These are phyloP conservation scores for Acanthurus lineatus DNA, from an alignment of 2,797 vertebrate species.

Conservation along the genomic window DNA sequence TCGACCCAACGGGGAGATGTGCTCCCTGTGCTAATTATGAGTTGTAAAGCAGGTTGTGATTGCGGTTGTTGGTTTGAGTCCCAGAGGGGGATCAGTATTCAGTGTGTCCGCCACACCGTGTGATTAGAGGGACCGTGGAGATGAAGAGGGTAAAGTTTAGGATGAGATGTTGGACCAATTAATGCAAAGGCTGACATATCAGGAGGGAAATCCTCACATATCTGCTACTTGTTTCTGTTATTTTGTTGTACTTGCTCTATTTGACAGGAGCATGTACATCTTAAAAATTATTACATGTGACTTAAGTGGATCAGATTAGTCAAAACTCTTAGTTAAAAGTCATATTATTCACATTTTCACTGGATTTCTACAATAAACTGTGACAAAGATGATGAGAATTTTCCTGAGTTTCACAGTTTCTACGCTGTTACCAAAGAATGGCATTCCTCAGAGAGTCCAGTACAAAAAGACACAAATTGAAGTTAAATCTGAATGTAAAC, in stretches of 20 bases:
- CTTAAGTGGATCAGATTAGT: neutral
- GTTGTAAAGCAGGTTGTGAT: conserved; percentile 75
- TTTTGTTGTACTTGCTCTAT: neutral
- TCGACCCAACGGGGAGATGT: conserved; percentile 65
- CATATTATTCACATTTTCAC: neutral
- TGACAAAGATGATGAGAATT: neutral
- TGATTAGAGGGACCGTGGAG: conserved; percentile 69
- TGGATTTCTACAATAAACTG: neutral
- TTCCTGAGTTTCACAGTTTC: neutral
- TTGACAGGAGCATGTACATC: neutral
- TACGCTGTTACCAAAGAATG: no score
- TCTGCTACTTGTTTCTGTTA: no score
- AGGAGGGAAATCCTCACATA: neutral
- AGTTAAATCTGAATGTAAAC: neutral
- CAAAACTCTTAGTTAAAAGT: no score
- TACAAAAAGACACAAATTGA: neutral
- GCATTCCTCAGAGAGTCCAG: neutral
- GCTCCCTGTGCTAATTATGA: conserved; percentile 80
- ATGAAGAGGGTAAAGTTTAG: conserved; percentile 61
- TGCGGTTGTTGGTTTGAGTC: conserved; percentile 79
- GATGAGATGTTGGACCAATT: conserved; percentile 63
- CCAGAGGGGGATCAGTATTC: conserved; percentile 78
- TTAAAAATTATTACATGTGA: no score
- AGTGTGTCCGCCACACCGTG: conserved; percentile 66
- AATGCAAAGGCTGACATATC: conserved; percentile 45